Percentiles rank a stretch among this genome's conserved stretches.
These are phyloP conservation scores for Enteromius mattozi DNA, from an alignment of 2,797 vertebrate species.

Conservation along the genomic window DNA sequence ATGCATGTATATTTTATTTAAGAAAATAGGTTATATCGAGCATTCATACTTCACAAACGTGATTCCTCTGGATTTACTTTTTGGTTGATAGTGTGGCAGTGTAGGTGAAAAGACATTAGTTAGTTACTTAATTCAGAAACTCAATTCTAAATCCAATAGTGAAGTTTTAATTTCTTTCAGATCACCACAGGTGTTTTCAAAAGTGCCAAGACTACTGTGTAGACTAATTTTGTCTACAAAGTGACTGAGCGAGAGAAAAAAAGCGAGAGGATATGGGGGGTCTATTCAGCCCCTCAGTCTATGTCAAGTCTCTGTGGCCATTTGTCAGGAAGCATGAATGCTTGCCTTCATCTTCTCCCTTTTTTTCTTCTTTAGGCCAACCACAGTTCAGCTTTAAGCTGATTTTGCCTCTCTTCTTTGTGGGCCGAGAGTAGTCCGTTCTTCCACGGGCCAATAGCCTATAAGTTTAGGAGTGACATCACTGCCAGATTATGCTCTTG, in stretches of 20 bases:
- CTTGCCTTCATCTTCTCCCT: slow-evolving; percentile 55
- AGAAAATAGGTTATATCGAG: too few species aligned
- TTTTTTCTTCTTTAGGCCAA: slow-evolving; percentile 67
- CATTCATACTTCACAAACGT: not conserved
- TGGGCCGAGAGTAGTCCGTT: slow-evolving; percentile 78
- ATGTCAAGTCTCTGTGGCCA: slow-evolving; percentile 70
- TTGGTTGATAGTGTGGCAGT: not conserved
- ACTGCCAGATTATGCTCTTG: slow-evolving; percentile 72
- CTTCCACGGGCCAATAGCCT: slow-evolving; percentile 73
- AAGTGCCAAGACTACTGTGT: slow-evolving; percentile 28
- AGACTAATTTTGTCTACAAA: slow-evolving; percentile 43
- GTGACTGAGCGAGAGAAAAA: slow-evolving; percentile 29
- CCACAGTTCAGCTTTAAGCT: slow-evolving; percentile 69
- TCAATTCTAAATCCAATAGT: not conserved
- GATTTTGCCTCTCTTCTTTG: slow-evolving; percentile 66
- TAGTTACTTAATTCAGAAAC: not conserved
- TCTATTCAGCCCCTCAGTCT: slow-evolving; percentile 55
- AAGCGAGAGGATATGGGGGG: slow-evolving; percentile 26
- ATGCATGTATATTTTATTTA: too few species aligned
- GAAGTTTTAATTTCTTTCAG: slow-evolving; percentile 8
- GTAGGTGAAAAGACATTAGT: not conserved
- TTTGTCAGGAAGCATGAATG: slow-evolving; percentile 68
- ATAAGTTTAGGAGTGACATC: slow-evolving; percentile 70
- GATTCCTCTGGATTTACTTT: not conserved
- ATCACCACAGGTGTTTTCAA: slow-evolving; percentile 18